A percentile compares a stretch with the other conserved stretches of the same genome.
These are phyloP conservation scores for Illadopsis cleaveri DNA, from an alignment of 2,113 vertebrate genomes.

Conservation along the genomic window DNA sequence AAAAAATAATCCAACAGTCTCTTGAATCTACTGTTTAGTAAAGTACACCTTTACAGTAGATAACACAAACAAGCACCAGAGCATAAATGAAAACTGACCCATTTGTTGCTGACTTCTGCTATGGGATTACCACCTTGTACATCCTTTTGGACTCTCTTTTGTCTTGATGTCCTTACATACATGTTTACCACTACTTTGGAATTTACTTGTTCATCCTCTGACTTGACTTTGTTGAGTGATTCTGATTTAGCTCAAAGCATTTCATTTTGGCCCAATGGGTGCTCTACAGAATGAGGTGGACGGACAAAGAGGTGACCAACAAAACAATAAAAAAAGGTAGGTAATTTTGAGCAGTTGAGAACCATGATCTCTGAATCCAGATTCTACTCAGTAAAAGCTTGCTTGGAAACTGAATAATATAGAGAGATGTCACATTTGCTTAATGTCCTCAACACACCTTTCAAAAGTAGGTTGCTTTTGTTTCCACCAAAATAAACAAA, in stretches of 20 bases:
- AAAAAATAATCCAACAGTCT: neutral
- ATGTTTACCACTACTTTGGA: neutral
- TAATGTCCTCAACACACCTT: neutral
- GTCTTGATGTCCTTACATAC: neutral
- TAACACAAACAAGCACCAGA: neutral
- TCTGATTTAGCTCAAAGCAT: neutral
- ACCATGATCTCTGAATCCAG: neutral
- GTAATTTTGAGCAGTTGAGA: neutral
- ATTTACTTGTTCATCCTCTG: neutral
- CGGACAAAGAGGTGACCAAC: neutral
- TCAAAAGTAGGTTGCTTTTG: neutral
- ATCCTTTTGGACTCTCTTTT: accelerated
- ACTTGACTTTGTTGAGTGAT: neutral
- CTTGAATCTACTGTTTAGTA: neutral
- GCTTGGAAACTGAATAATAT: neutral
- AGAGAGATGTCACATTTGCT: neutral
- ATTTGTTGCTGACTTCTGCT: neutral
- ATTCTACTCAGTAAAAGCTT: neutral
- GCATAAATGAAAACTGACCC: neutral
- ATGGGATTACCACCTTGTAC: neutral
- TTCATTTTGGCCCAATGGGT: neutral
- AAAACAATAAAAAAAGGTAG: neutral
- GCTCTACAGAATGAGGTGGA: neutral
- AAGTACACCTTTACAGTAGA: neutral
- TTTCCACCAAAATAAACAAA: neutral